These are phyloP conservation scores for Riparia riparia DNA, from an alignment of 2,113 vertebrate species.

Conservation along the genomic window DNA sequence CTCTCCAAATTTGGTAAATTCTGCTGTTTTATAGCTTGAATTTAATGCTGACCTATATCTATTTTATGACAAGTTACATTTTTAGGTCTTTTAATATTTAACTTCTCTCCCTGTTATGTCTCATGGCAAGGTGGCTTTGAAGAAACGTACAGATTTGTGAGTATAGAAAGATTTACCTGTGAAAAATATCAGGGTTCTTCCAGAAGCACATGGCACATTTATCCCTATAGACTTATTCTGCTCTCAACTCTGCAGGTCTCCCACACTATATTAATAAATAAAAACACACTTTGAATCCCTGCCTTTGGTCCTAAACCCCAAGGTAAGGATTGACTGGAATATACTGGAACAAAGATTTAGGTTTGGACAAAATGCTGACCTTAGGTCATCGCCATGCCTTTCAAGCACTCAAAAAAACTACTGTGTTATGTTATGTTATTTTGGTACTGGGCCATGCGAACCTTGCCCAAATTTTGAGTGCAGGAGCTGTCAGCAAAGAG, in stretches of 20 bases:
- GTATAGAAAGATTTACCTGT: neutral
- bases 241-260: neutral
- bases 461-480: constrained; percentile 14
- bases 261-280: neutral
- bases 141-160: neutral
- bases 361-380: constrained; percentile 22
- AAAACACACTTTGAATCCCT: constrained; percentile 38
- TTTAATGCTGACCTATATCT: neutral
- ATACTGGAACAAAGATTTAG: constrained; percentile 49
- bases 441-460: constrained; percentile 20
- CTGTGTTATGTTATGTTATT: constrained; percentile 43
- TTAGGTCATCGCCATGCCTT: constrained; percentile 11
- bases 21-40: neutral
- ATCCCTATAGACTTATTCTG: neutral
- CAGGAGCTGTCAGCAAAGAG: neutral
- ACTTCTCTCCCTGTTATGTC: neutral
- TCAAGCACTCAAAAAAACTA: constrained; percentile 9
- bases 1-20: neutral
- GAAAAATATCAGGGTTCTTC: neutral
- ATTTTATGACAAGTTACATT: neutral
- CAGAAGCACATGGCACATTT: neutral
- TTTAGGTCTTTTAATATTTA: neutral
- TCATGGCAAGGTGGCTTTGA: neutral
- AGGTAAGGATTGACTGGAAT: constrained; percentile 64
- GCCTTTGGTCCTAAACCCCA: constrained; percentile 51